Conservation (phyloP, 1,140 invertebrate genomes). For the Trichogramma pretiosum region DNA sequence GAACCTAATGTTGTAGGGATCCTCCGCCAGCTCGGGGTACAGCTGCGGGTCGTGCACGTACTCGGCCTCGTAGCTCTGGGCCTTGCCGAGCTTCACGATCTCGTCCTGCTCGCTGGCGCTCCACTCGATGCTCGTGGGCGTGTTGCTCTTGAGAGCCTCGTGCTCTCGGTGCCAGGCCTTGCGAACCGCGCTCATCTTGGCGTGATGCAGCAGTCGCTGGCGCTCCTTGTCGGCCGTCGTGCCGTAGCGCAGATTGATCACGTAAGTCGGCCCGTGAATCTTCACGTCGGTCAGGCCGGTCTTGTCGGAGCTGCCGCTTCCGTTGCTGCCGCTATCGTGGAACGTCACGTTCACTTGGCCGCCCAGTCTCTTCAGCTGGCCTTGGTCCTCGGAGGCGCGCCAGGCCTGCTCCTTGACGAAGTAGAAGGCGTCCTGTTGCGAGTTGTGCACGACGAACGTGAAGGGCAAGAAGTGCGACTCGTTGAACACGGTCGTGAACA, state of each 20-base stretch:
- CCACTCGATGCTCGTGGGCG: slow-evolving; percentile 65
- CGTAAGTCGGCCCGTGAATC: slow-evolving; percentile 73
- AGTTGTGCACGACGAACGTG: slow-evolving; percentile 79
- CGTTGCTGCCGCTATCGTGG: slow-evolving; percentile 69
- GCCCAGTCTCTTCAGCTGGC: slow-evolving; percentile 77
- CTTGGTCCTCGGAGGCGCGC: slow-evolving; percentile 78
- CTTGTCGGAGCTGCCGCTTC: slow-evolving; percentile 51
- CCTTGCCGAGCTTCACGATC: slow-evolving; percentile 72
- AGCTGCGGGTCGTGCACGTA: slow-evolving; percentile 81
- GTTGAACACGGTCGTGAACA: slow-evolving; percentile 90
- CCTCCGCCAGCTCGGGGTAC: slow-evolving; percentile 88
- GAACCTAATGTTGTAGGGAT: slow-evolving; percentile 89
- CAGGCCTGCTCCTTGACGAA: slow-evolving; percentile 88
- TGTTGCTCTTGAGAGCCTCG: slow-evolving; percentile 69
- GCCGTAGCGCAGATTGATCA: slow-evolving; percentile 80
- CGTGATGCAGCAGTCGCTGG: slow-evolving; percentile 78
- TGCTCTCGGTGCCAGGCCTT: slow-evolving; percentile 89
- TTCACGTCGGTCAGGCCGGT: slow-evolving; percentile 63
- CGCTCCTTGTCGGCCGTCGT: slow-evolving; percentile 81
- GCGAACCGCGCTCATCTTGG: slow-evolving; percentile 71
- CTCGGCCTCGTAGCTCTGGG: slow-evolving; percentile 77
- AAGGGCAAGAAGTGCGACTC: slow-evolving; percentile 80
- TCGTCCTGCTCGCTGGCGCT: slow-evolving; percentile 75
- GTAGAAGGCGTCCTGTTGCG: slow-evolving; percentile 86
- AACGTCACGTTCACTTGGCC: slow-evolving; percentile 89